These are phyloP conservation scores for Zhuqinia jingwanae DNA, from an alignment of 2,888 invertebrate genomes.

Conservation along the genomic window DNA sequence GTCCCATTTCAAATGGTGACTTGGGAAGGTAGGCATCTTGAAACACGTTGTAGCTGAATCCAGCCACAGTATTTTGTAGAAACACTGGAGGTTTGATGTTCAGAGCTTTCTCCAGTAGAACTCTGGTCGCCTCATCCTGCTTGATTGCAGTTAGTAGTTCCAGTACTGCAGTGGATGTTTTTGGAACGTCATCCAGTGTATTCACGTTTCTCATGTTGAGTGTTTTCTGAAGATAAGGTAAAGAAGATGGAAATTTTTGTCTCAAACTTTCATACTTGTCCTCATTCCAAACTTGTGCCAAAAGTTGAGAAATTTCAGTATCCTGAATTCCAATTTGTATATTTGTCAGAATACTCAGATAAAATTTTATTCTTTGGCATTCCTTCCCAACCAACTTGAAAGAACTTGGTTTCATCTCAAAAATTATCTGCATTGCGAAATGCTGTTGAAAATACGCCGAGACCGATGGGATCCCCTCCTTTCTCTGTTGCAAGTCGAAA, in stretches of 20 bases:
- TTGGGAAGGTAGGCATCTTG: conserved; percentile 28
- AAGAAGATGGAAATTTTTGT: conserved; percentile 38
- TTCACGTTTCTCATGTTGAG: conserved; percentile 50
- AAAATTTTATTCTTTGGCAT: conserved; percentile 6
- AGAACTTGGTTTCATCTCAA: conserved; percentile 26
- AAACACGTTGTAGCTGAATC: conserved; percentile 67
- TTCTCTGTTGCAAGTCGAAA: conserved; percentile 36
- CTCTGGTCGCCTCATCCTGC: conserved; percentile 55
- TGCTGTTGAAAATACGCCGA: conserved; percentile 56
- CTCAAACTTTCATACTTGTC: neutral
- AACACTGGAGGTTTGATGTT: conserved; percentile 54
- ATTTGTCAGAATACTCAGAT: conserved; percentile 27
- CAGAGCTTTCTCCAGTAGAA: conserved; percentile 51
- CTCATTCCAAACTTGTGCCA: conserved; percentile 4
- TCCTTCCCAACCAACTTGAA: neutral
- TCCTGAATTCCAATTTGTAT: neutral
- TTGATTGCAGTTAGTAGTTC: conserved; percentile 44
- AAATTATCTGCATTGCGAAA: conserved; percentile 59
- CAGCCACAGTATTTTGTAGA: conserved; percentile 32
- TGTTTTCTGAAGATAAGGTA: conserved; percentile 53
- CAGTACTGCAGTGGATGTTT: conserved; percentile 49
- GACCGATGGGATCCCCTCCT: conserved; percentile 63
- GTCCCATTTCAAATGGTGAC: conserved; percentile 49
- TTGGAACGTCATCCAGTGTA: conserved; percentile 52
- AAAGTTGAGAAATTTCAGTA: conserved; percentile 53